Conservation (phyloP, 2,797 vertebrate species). For the Leuciscus waleckii region DNA sequence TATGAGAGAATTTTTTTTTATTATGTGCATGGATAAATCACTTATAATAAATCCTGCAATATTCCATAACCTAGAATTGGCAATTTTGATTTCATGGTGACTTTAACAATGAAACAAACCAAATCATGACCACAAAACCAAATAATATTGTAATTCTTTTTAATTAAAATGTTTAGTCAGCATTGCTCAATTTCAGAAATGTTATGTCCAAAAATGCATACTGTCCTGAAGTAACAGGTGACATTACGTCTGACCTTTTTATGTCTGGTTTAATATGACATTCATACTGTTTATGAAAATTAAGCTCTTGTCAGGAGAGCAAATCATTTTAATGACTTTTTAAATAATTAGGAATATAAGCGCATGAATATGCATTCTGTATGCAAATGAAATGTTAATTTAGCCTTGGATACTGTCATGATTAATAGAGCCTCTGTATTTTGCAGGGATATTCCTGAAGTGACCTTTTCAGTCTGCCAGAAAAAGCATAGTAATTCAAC, state of each 20-base stretch:
- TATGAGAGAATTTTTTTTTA: neutral
- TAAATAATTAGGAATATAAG: conserved; percentile 7
- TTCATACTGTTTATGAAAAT: conserved; percentile 23
- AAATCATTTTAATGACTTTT: conserved; percentile 28
- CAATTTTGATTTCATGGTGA: neutral
- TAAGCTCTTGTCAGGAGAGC: neutral
- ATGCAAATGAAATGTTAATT: conserved; percentile 42
- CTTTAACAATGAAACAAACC: neutral
- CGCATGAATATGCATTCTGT: conserved; percentile 15
- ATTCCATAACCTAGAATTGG: too few species aligned
- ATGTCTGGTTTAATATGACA: conserved; percentile 21
- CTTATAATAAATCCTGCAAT: neutral
- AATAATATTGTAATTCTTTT: too few species aligned
- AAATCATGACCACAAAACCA: too few species aligned
- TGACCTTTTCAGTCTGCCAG: conserved; percentile 7
- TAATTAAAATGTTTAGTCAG: neutral
- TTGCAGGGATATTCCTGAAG: neutral
- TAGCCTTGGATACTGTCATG: neutral
- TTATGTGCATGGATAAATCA: neutral
- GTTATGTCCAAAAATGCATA: neutral
- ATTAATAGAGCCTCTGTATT: conserved; percentile 28
- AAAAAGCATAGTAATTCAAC: neutral
- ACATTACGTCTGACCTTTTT: conserved; percentile 24
- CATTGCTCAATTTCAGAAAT: too few species aligned
- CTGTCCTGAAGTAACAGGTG: neutral